Evolutionary conservation across 2,888 invertebrate species (phyloP).

Genomic region (Euphydryas editha): DNA sequence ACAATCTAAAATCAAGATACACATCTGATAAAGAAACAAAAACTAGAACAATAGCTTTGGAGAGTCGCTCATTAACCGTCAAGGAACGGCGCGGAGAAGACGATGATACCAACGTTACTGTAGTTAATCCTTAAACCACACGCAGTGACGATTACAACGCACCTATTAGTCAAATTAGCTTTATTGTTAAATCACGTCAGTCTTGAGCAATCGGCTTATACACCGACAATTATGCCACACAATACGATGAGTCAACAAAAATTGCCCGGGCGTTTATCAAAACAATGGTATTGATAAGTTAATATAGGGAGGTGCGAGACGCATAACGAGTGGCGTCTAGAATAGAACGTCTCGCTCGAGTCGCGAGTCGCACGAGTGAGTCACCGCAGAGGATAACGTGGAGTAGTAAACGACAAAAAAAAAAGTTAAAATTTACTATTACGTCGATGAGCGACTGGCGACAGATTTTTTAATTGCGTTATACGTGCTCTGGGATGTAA

Average conservation of each 20-base stretch:
- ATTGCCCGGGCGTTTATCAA: constrained; percentile 80
- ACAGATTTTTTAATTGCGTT: constrained; percentile 52
- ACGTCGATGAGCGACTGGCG: constrained; percentile 59
- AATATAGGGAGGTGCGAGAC: constrained; percentile 75
- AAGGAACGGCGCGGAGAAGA: constrained; percentile 54
- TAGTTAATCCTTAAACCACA: constrained; percentile 80
- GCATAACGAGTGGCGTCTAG: constrained; percentile 73
- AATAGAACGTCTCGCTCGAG: constrained; percentile 61
- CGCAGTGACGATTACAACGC: constrained; percentile 82
- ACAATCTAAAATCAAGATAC: constrained; percentile 47
- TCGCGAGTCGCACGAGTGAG: constrained; percentile 71
- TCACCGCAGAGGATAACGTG: constrained; percentile 57
- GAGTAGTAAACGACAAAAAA: constrained; percentile 42
- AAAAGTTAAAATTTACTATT: constrained; percentile 59
- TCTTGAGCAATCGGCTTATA: constrained; percentile 79
- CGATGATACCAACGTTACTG: constrained; percentile 58
- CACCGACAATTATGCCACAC: constrained; percentile 78
- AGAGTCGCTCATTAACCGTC: constrained; percentile 69
- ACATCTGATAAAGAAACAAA: constrained; percentile 47
- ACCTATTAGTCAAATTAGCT: constrained; percentile 83
- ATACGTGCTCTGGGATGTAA: constrained; percentile 61
- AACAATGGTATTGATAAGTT: constrained; percentile 84
- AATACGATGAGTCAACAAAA: constrained; percentile 81
- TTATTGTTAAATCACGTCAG: constrained; percentile 74
- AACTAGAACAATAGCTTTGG: constrained; percentile 74